Evolutionary conservation across 2,113 vertebrate genomes (phyloP).

Genomic region (Pipra filicauda): DNA sequence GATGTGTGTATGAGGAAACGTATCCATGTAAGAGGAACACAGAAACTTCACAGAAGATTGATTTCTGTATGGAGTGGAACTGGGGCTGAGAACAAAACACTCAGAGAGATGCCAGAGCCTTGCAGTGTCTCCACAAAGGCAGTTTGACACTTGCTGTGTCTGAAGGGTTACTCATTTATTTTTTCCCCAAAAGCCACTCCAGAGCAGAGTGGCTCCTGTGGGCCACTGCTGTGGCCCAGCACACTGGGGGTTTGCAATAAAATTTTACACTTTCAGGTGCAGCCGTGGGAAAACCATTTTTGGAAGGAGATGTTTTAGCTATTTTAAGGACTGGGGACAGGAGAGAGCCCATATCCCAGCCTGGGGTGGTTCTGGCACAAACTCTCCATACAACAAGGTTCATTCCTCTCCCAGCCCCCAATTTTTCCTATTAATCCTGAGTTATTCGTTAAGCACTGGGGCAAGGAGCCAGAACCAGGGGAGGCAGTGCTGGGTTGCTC

Average conservation of each 20-base stretch:
- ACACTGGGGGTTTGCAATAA: background rate
- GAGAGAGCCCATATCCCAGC: background rate
- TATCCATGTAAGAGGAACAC: background rate
- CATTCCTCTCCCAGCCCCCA: background rate
- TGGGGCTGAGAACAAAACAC: background rate
- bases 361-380: background rate
- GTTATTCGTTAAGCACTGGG: background rate
- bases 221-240: background rate
- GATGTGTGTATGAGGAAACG: accelerated
- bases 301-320: background rate
- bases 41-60: background rate
- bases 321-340: background rate
- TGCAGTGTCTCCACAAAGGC: background rate
- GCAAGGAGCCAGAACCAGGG: background rate
- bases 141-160: accelerated
- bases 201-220: background rate
- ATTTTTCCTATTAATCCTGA: background rate
- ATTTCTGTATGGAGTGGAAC: background rate
- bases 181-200: background rate
- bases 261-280: background rate
- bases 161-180: background rate
- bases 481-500: background rate
- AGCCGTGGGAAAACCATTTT: background rate
- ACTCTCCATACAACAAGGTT: accelerated
- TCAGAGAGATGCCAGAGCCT: accelerated